These are phyloP conservation scores for Chaenogobius annularis DNA, from an alignment of 2,113 vertebrate species.

Conservation along the genomic window DNA sequence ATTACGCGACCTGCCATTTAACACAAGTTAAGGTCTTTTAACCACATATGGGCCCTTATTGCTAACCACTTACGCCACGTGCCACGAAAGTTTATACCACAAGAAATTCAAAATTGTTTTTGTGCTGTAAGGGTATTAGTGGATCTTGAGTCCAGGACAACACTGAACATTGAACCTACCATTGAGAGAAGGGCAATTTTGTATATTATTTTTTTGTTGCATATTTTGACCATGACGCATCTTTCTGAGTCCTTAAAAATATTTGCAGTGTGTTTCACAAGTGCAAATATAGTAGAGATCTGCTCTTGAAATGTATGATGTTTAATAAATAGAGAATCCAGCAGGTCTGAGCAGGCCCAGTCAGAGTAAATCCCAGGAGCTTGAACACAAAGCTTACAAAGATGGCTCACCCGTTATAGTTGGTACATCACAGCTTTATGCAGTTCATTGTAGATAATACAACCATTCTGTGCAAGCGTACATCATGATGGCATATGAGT, in stretches of 20 bases:
- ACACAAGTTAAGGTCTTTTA: neutral
- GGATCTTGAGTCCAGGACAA: no score
- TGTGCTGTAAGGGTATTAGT: no score
- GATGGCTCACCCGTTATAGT: conserved; percentile 16
- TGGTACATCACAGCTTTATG: conserved; percentile 32
- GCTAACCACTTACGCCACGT: no score
- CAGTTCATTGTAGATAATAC: conserved; percentile 34
- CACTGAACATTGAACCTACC: neutral
- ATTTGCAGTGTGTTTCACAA: neutral
- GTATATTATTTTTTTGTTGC: neutral
- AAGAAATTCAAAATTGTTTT: no score
- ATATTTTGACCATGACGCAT: neutral
- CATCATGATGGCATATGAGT: conserved; percentile 11
- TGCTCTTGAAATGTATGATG: conserved; percentile 20
- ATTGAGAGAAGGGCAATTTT: neutral
- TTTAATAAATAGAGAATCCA: conserved; percentile 30
- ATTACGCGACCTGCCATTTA: conserved; percentile 8
- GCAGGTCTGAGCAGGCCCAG: conserved; percentile 36
- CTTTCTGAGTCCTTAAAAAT: neutral
- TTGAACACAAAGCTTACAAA: conserved; percentile 31
- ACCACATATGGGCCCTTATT: neutral
- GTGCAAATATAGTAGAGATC: neutral
- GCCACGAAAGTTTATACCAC: no score
- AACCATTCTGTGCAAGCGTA: conserved; percentile 26
- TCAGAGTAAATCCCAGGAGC: conserved; percentile 15